Evolutionary conservation across 2,113 vertebrate species (phyloP).

Genomic region (Anhinga rufa): DNA sequence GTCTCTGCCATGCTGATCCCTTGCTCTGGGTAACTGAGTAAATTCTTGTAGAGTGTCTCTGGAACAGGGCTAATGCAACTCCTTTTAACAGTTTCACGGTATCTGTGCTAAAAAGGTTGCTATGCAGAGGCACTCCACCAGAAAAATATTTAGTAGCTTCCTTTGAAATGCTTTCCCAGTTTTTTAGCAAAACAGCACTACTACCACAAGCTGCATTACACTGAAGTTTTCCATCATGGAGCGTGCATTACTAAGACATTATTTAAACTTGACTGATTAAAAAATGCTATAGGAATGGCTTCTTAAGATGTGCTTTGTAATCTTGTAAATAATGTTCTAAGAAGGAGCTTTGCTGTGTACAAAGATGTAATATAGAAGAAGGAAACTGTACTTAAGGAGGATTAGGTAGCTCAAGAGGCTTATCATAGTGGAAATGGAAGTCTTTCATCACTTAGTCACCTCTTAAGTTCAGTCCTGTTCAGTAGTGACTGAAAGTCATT

Average conservation of each 20-base stretch:
- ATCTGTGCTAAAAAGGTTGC: neutral
- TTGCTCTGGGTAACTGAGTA: neutral
- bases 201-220: neutral
- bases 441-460: neutral
- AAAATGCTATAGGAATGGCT: neutral
- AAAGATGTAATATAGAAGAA: neutral
- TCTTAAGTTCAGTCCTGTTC: slow-evolving; percentile 13
- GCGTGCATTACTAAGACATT: neutral
- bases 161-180: neutral
- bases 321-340: neutral
- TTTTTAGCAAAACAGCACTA: neutral
- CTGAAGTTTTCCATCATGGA: neutral
- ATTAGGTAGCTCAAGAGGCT: slow-evolving; percentile 28
- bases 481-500: slow-evolving; percentile 13
- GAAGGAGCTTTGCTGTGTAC: neutral
- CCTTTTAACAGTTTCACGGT: neutral
- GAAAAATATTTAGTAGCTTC: neutral
- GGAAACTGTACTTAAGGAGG: neutral
- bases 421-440: slow-evolving; percentile 2
- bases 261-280: slow-evolving; percentile 2
- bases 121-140: neutral
- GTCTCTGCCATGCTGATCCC: neutral
- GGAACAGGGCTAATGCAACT: neutral
- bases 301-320: neutral
- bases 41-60: neutral